Conservation (phyloP, 1,140 invertebrate genomes). For the Anastatus disparis region DNA sequence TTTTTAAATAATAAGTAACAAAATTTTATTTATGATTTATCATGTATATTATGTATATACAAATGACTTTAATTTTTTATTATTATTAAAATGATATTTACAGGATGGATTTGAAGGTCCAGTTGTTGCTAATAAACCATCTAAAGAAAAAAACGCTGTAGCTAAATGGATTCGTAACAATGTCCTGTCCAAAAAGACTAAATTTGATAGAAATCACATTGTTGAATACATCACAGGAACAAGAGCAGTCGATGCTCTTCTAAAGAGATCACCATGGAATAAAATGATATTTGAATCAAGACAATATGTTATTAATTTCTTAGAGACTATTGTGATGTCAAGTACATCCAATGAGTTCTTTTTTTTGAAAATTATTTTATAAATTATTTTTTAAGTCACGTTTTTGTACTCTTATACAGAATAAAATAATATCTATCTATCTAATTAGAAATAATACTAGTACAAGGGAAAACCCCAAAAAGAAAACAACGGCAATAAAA, state of each 20-base stretch:
- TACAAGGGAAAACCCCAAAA: no score
- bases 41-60: neutral
- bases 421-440: no score
- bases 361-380: no score
- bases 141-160: conserved; percentile 91
- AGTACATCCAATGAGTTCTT: no score
- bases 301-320: conserved; percentile 81
- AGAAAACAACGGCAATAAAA: no score
- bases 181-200: conserved; percentile 93
- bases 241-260: conserved; percentile 90
- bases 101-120: conserved; percentile 72
- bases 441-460: no score
- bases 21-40: conserved; percentile 32
- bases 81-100: conserved; percentile 18
- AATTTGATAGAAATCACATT: conserved; percentile 90
- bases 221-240: conserved; percentile 96
- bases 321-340: conserved; percentile 88
- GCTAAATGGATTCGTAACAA: conserved; percentile 95
- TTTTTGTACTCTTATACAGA: no score
- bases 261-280: conserved; percentile 90
- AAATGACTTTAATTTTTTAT: neutral
- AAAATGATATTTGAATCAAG: conserved; percentile 85
- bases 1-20: neutral
- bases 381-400: no score
- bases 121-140: conserved; percentile 75